These are phyloP conservation scores for Galaxea fascicularis DNA, from an alignment of 92 coral and sea anemone species.

Conservation along the genomic window DNA sequence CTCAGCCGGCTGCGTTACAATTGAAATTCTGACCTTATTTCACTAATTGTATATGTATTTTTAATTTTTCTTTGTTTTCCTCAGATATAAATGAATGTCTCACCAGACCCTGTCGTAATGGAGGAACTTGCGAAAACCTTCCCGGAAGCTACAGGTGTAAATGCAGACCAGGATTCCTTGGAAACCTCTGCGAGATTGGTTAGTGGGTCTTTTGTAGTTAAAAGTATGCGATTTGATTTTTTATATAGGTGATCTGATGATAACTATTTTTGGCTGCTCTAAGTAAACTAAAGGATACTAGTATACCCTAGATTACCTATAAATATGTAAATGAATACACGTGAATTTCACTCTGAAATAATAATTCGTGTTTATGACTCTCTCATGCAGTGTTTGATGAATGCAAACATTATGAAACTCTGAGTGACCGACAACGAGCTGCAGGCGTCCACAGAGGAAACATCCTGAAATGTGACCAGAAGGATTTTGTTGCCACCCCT, in stretches of 20 bases:
- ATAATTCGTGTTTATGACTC: too few species aligned
- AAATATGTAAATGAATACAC: too few species aligned
- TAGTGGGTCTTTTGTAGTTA: too few species aligned
- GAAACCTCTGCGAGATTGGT: slow-evolving; percentile 58
- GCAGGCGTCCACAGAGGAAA: slow-evolving; percentile 36
- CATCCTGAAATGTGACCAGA: slow-evolving; percentile 37
- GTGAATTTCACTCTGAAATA: too few species aligned
- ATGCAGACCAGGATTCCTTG: slow-evolving; percentile 53
- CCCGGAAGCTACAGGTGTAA: slow-evolving; percentile 67
- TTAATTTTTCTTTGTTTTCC: too few species aligned
- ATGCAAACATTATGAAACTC: slow-evolving; percentile 21
- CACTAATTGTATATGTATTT: not conserved
- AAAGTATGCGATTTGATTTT: too few species aligned
- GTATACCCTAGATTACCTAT: too few species aligned
- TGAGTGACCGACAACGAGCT: slow-evolving; percentile 32
- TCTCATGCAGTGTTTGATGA: slow-evolving; percentile 8
- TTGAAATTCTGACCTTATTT: not conserved
- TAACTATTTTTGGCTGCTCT: too few species aligned
- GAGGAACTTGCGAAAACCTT: slow-evolving; percentile 63
- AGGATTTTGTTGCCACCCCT: slow-evolving; percentile 11
- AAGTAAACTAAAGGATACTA: too few species aligned
- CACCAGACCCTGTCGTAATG: slow-evolving; percentile 50
- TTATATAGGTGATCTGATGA: too few species aligned
- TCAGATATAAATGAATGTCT: slow-evolving; percentile 73
- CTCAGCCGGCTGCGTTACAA: too few species aligned